Conservation (phyloP, 2,888 invertebrate species). For the Cremastinae sp. region DNA sequence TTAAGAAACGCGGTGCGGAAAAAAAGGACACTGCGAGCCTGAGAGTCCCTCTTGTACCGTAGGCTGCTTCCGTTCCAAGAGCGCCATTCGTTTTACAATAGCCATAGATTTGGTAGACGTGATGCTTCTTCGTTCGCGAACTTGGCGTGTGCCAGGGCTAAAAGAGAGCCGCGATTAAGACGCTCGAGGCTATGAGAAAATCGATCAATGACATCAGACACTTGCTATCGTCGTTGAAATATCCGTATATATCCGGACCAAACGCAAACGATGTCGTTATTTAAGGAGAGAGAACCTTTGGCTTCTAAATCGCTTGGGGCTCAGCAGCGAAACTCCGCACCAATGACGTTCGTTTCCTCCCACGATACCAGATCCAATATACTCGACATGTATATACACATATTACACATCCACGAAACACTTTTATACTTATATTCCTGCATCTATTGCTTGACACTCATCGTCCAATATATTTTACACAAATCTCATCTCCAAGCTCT, state of each 20-base stretch:
- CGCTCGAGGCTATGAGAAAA: constrained; percentile 23
- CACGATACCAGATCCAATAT: too few species aligned
- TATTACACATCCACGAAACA: too few species aligned
- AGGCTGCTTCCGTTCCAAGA: neutral
- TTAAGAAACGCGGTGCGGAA: neutral
- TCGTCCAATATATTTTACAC: too few species aligned
- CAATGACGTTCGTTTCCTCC: neutral
- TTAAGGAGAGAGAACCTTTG: constrained; percentile 27
- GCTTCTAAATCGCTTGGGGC: constrained; percentile 26
- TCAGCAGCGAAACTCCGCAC: constrained; percentile 3
- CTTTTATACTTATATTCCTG: too few species aligned
- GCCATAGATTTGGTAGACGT: constrained; percentile 7
- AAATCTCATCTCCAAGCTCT: too few species aligned
- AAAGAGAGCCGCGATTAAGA: constrained; percentile 32
- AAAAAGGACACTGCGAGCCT: neutral
- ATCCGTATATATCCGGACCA: constrained; percentile 23
- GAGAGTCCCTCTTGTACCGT: too few species aligned
- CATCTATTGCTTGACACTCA: too few species aligned
- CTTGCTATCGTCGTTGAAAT: constrained; percentile 39
- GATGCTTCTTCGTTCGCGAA: constrained; percentile 26
- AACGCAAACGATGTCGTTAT: constrained; percentile 50
- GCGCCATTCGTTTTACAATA: constrained; percentile 16
- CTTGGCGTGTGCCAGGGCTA: neutral
- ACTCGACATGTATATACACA: too few species aligned
- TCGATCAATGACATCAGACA: constrained; percentile 39